Percentiles rank a stretch among this genome's conserved stretches.
Conservation (phyloP, 23 tunicate species). For the Halocynthia roretzi region DNA sequence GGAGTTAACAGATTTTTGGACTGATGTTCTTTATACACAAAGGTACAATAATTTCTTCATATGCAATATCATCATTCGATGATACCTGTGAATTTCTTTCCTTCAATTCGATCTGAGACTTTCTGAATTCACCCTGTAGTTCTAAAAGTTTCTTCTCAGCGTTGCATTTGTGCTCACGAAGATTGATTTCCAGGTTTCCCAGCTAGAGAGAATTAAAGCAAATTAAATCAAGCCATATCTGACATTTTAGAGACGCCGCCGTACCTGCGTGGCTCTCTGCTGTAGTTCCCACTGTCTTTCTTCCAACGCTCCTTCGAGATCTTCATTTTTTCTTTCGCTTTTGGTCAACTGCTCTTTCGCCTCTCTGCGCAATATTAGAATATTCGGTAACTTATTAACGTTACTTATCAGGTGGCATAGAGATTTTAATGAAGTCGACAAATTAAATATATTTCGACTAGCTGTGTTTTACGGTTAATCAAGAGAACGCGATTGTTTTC, state of each 20-base stretch:
- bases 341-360: not conserved
- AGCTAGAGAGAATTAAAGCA: conserved; percentile 12
- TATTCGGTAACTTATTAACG: too few species aligned
- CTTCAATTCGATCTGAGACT: conserved; percentile 30
- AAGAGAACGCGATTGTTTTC: too few species aligned
- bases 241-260: not conserved
- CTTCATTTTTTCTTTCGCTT: conserved; percentile 15
- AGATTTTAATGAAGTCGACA: too few species aligned
- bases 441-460: too few species aligned
- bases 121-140: conserved; percentile 23
- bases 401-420: too few species aligned
- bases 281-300: conserved; percentile 62
- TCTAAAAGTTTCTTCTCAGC: conserved; percentile 43
- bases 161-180: conserved; percentile 27
- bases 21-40: not conserved
- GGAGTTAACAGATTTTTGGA: not conserved
- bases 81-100: conserved; percentile 60
- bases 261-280: conserved; percentile 69
- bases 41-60: not conserved
- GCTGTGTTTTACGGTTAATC: too few species aligned
- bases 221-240: not conserved
- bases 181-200: conserved; percentile 35
- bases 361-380: conserved; percentile 1
- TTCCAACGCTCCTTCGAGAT: conserved; percentile 47
- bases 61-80: not conserved